Evolutionary conservation across 2,113 vertebrate species (phyloP), one percentile per base, ranked within the genome.

Genomic region (Gnathonemus longibarbis): DNA sequence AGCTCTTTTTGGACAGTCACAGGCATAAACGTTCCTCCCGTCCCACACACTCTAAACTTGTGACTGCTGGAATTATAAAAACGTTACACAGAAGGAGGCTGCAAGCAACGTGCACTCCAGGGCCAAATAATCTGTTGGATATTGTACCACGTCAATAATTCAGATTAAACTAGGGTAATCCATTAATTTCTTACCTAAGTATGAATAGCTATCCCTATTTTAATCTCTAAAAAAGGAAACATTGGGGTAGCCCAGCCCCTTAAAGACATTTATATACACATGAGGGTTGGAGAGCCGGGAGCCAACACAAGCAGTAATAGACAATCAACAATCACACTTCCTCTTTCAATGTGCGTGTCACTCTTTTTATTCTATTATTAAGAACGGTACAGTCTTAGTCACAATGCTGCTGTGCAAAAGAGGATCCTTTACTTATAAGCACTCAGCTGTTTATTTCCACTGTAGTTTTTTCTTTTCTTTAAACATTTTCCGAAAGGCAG

Each of bases 41-140:
- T 87, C 39, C 83, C 83, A 80, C 74, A 80, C 70, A 77, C 17
- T 19, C 35, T 80, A 42, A 42, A 42, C 74, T 80, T 42, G 74
- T 80, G 74, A 80, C 74, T 42, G 74, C 74, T 80, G 74, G 35
- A 80, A 80, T 80, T 80, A 80, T 80, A 80, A 42, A 80, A 80
- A 80, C 15, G 35, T 42, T 80, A 35, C 19, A 80, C 5, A 42
- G 74, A 7, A 77, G 74, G 35, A 80, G 74, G 35, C 35, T 80
- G n/a, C 74, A 80, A 39, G 35, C 74, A 2, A 42, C 17, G 13
- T 19, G 35, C 74, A 19, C 15, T 80, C 15, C 31, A 80, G 35
- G 24, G 84, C n/a, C 84, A 21, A 50, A 6, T 17, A 31, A 49
- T 13, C 45, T 27, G n/a, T 50, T 24, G 21, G 19, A 48, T n/a